These are phyloP conservation scores for Halotydeus destructor DNA, from an alignment of 1,140 invertebrate species.

Conservation along the genomic window DNA sequence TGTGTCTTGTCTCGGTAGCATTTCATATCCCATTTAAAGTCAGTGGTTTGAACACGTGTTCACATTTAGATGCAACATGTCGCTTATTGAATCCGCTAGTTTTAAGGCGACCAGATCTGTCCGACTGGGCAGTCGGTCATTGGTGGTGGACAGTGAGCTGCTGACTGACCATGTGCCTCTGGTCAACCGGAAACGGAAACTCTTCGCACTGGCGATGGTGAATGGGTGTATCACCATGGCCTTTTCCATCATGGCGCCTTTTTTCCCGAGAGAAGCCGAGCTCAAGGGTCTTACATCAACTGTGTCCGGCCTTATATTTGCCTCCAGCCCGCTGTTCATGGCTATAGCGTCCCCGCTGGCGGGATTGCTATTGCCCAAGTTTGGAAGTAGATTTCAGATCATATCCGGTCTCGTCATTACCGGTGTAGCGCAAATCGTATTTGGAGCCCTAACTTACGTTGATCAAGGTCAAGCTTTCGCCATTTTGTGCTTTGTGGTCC, in stretches of 20 bases:
- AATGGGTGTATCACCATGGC: too few species aligned
- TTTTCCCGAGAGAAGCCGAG: slow-evolving; percentile 42
- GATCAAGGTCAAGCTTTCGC: slow-evolving; percentile 35
- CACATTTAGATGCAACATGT: too few species aligned
- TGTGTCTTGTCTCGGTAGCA: too few species aligned
- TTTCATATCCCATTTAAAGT: too few species aligned
- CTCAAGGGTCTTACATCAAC: slow-evolving; percentile 40
- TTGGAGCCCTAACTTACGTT: slow-evolving; percentile 35
- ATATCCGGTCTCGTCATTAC: slow-evolving; percentile 22
- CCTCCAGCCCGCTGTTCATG: slow-evolving; percentile 44
- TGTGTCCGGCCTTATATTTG: slow-evolving; percentile 44
- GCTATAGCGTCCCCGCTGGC: slow-evolving; percentile 43
- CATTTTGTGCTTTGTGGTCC: slow-evolving; percentile 41
- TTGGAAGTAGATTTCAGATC: slow-evolving; percentile 37
- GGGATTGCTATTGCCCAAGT: slow-evolving; percentile 39
- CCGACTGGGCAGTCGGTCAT: too few species aligned
- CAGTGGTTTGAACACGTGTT: too few species aligned
- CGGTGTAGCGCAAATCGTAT: slow-evolving; percentile 23
- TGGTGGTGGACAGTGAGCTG: too few species aligned
- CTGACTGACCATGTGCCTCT: too few species aligned
- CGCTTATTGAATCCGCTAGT: too few species aligned
- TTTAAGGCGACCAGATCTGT: too few species aligned
- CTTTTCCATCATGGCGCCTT: slow-evolving; percentile 52
- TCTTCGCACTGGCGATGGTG: too few species aligned
- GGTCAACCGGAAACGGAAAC: too few species aligned